phyloP scores from a whole-genome alignment of 2,888 invertebrate genomes.

The Ischnura elegans region DNA sequence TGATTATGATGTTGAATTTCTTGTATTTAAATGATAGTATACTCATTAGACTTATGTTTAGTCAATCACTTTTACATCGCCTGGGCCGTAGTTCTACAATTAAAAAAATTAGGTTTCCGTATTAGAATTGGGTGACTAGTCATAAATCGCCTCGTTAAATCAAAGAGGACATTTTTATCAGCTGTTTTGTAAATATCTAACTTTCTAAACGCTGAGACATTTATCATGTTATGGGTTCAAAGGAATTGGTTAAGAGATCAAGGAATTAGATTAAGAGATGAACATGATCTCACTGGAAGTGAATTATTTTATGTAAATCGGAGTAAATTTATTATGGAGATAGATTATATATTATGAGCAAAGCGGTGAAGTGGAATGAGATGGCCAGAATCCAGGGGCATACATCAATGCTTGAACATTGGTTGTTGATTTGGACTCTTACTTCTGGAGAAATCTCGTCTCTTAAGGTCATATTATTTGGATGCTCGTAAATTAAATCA shows the following conservation, averaged over 20 bases:
- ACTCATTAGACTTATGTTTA: too few species aligned
- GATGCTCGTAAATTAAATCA: not conserved
- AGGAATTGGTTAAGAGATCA: not conserved
- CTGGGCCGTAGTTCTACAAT: too few species aligned
- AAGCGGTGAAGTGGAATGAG: not conserved
- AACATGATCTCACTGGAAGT: not conserved
- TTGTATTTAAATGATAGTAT: too few species aligned
- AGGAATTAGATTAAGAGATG: not conserved
- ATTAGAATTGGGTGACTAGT: too few species aligned
- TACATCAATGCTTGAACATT: not conserved
- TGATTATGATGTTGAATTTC: too few species aligned
- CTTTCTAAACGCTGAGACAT: not conserved
- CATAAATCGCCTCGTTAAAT: too few species aligned
- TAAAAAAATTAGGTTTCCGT: too few species aligned
- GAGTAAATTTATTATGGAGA: not conserved
- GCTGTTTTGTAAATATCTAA: too few species aligned
- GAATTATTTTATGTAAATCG: not conserved
- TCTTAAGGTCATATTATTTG: not conserved
- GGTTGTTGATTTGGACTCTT: not conserved
- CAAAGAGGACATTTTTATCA: too few species aligned
- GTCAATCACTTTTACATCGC: too few species aligned
- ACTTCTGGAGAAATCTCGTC: not conserved
- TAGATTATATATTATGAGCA: not conserved
- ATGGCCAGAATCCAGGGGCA: not conserved
- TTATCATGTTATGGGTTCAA: too few species aligned